Base-by-base conservation (phyloP, 2,113 vertebrate genomes). In the Elephas maximus region DNA sequence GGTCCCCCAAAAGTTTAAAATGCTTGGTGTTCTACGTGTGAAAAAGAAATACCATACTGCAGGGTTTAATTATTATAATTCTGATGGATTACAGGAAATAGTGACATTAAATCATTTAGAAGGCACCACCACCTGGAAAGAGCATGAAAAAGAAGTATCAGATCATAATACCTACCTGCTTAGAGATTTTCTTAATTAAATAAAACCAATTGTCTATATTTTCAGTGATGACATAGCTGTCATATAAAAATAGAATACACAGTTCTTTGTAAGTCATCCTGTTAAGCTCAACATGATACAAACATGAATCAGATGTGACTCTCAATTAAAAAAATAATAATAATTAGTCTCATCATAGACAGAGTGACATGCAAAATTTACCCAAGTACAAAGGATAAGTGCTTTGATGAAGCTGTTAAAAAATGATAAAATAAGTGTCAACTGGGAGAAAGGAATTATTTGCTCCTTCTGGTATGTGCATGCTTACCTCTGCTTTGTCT, bases 51-150 rank as follows among this genome's bases (percentile, higher is more conserved):
- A 90, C 20, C 7, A 63, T 12, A 60, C 18, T 57, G 0, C 23
- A 90, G 81, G 41, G 67, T 82, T 83, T 63, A 83, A 78, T 77
- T 77, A 45, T 89, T 89, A n/a, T 77, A 60, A 41, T 80, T 44
- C 60, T 45, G 23, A 90, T 62, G 41, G 30, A 87, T 48, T 91
- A 90, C 2, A 94, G 77, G 67, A 88, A 85, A 80, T 57, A 90
- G 53, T 82, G 48, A 83, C 30, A 82, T 74, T 41, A 91, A 86
- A 44, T 90, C 53, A 73, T 84, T 90, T 73, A 95, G 86, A 90
- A 82, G 67, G 78, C 15, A 90, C 21, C 33, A 79, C 8, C 30
- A 67, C 30, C 71, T 60, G 51, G 65, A 51, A 79, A 88, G 41
- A 65, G 17, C 28, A 94, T 89, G 41, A 44, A 80, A 65, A 82